Evolutionary conservation across 2,888 invertebrate species (phyloP), one percentile per base, ranked within the genome.

Genomic region (Drosophila mayaguana): DNA sequence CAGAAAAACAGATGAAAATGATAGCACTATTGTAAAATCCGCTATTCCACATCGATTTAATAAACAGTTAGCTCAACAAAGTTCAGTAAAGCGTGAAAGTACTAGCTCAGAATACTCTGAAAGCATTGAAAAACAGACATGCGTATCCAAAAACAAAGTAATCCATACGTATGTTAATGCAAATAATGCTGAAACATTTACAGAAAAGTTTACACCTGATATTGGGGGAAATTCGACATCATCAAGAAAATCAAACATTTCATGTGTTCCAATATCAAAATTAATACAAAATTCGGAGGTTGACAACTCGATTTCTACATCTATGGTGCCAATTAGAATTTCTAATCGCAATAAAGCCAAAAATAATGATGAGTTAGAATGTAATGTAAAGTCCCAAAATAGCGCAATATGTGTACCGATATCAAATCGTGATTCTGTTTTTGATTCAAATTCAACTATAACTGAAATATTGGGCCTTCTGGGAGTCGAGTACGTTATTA

Each of bases 401-500:
- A 8, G 5, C 2, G 1, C 20, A 3, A 32, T 6, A 8, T 53
- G n/a, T 40, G 11, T 7, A 8, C 36, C 20, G 40, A 40, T 11
- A 12, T 12, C 20, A 2, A n/a, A 11, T 25, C 25, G 28, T 16
- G 25, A 28, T 14, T 12, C 5, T 2, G 53, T 63, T n/a, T 78
- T 80, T 57, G 64, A 76, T n/a, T 67, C 72, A 1, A 32, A 54
- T 25, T 20, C 63, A 25, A 63, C 54, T 50, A 3, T n/a, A 2
- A 22, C 18, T 38, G 81, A 90, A 40, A 55, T 89, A 4, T 62
- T 87, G 51, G 92, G 92, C 6, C 91, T 95, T 72, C 90, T 96
- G 56, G 97, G 97, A 12, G 92, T 97, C 64, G 97, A 97, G 93
- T 97, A 97, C 93, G 93, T 97, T 72, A 93, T 97, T 56, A 97